A percentile compares a stretch with the other conserved stretches of the same genome.
These are phyloP conservation scores for Epistrophe grossulariae DNA, from an alignment of 2,888 invertebrate species.

Conservation along the genomic window DNA sequence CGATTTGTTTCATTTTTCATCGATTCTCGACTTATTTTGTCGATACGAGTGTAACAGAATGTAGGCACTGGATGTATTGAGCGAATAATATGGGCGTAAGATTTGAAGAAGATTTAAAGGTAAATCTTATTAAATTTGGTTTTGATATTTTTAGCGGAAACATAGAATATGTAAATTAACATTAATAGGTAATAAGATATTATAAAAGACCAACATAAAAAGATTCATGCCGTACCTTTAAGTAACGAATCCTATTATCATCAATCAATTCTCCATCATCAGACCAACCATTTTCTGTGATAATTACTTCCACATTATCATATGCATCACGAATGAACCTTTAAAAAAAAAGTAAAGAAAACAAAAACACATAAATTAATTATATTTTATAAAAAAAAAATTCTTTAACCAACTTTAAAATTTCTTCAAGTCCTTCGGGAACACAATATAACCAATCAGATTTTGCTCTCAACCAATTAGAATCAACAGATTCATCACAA, in stretches of 20 bases:
- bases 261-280: slow-evolving; percentile 83
- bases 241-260: slow-evolving; percentile 81
- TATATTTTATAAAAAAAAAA: not conserved
- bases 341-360: not conserved
- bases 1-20: no score
- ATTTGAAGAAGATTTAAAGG: no score
- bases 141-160: no score
- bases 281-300: slow-evolving; percentile 87
- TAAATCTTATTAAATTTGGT: no score
- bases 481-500: slow-evolving; percentile 77
- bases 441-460: slow-evolving; percentile 80
- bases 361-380: not conserved
- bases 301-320: slow-evolving; percentile 85
- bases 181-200: no score
- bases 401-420: slow-evolving; percentile 76
- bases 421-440: slow-evolving; percentile 79
- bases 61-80: no score
- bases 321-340: slow-evolving; percentile 86
- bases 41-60: no score
- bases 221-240: slow-evolving; percentile 74
- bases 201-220: not conserved
- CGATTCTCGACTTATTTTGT: no score
- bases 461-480: slow-evolving; percentile 79
- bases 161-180: no score
- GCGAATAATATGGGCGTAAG: no score